Conservation (phyloP, 2,797 vertebrate species). For the Phoeniculus purpureus region DNA sequence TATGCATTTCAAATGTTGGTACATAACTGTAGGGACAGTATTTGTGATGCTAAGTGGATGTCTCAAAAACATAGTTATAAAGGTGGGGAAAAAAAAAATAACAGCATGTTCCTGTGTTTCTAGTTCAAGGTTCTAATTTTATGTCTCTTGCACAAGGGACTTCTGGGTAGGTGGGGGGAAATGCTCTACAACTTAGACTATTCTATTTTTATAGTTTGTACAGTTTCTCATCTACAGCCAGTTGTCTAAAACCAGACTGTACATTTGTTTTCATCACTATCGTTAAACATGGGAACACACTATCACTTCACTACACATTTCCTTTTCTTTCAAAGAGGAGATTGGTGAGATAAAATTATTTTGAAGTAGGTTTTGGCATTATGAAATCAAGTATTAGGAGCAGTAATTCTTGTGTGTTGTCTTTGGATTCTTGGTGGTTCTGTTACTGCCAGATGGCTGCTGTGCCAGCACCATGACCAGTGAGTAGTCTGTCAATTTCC, state of each 20-base stretch:
- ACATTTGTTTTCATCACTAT: slow-evolving; percentile 3
- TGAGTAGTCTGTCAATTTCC: background rate
- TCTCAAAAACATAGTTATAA: slow-evolving; percentile 14
- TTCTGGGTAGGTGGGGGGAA: background rate
- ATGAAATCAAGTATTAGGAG: background rate
- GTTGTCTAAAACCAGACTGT: background rate
- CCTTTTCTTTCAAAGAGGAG: slow-evolving; percentile 47
- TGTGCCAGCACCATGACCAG: background rate
- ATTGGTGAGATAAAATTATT: slow-evolving; percentile 24
- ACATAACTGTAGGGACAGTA: background rate
- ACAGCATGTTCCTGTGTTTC: slow-evolving; percentile 26
- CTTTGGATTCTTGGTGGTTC: background rate
- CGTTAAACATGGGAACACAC: background rate
- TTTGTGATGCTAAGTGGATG: slow-evolving; percentile 20
- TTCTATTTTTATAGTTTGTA: slow-evolving; percentile 3
- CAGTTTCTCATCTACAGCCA: background rate
- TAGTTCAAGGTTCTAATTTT: slow-evolving; percentile 17
- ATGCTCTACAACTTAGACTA: background rate
- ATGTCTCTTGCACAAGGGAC: background rate
- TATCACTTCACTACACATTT: slow-evolving; percentile 48
- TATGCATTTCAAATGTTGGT: background rate
- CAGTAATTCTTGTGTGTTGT: background rate
- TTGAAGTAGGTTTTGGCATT: background rate
- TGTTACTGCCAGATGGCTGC: background rate
- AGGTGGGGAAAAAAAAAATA: background rate